phyloP scores from a whole-genome alignment of 2,797 vertebrate genomes.

The Sebastes jordani region DNA sequence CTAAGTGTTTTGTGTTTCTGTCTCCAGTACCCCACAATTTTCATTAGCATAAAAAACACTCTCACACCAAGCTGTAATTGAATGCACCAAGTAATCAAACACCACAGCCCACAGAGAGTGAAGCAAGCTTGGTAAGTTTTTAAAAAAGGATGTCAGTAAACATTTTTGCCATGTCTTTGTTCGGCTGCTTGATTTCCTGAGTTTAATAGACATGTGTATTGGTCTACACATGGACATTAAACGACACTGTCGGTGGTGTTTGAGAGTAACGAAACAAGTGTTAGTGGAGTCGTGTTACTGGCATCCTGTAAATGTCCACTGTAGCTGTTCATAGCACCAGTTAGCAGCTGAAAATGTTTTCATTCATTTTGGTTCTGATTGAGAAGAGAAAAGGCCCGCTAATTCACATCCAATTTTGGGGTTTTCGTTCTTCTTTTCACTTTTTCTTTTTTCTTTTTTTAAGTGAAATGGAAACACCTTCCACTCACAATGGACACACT shows the following conservation, averaged over 20 bases:
- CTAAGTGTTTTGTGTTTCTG: slow-evolving; percentile 69
- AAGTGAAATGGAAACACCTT: slow-evolving; percentile 67
- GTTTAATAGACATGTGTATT: slow-evolving; percentile 76
- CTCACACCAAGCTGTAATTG: slow-evolving; percentile 52
- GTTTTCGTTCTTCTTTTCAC: slow-evolving; percentile 16
- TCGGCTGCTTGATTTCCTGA: slow-evolving; percentile 48
- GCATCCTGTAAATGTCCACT: slow-evolving; percentile 72
- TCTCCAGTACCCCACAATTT: slow-evolving; percentile 46
- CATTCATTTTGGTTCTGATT: slow-evolving; percentile 84
- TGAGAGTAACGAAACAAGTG: slow-evolving; percentile 55
- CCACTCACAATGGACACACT: slow-evolving; percentile 55
- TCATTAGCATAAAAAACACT: slow-evolving; percentile 48
- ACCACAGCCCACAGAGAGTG: slow-evolving; percentile 57
- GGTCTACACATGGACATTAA: slow-evolving; percentile 75
- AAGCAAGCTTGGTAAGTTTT: slow-evolving; percentile 73
- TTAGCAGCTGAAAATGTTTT: slow-evolving; percentile 49
- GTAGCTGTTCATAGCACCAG: slow-evolving; percentile 69
- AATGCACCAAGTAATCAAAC: slow-evolving; percentile 57
- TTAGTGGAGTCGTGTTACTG: slow-evolving; percentile 68
- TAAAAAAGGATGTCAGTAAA: slow-evolving; percentile 70
- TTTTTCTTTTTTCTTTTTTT: slow-evolving; percentile 6
- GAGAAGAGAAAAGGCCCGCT: slow-evolving; percentile 85
- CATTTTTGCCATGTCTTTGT: slow-evolving; percentile 60
- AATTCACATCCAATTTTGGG: slow-evolving; percentile 61
- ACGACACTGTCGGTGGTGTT: slow-evolving; percentile 57